Conservation (phyloP, 1,140 invertebrate genomes). For the Tetranychus urticae region DNA sequence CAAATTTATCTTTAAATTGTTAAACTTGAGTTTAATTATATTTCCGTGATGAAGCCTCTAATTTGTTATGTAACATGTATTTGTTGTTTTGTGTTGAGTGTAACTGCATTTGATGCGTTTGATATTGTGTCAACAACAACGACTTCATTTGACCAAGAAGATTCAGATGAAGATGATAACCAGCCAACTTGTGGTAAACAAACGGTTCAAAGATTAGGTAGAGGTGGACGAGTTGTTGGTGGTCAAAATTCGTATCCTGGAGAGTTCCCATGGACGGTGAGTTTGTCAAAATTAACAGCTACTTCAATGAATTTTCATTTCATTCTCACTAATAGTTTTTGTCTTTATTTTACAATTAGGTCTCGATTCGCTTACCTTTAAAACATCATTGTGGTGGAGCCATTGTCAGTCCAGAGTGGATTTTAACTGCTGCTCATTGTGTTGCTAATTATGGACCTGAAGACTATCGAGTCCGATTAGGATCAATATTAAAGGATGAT, state of each 20-base stretch:
- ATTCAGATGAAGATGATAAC: no score
- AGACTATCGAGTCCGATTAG: constrained; percentile 8
- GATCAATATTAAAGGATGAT: constrained; percentile 21
- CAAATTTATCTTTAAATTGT: no score
- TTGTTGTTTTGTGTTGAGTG: no score
- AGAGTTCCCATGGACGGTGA: constrained; percentile 57
- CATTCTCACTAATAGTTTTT: not conserved
- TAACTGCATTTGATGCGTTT: no score
- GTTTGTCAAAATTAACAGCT: constrained; percentile 14
- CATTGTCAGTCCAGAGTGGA: constrained; percentile 41
- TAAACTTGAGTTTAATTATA: no score
- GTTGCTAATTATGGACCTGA: constrained; percentile 23
- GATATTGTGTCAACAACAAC: no score
- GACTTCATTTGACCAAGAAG: no score
- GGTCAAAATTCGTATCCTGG: constrained; percentile 38
- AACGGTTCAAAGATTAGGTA: no score
- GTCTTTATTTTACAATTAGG: constrained; percentile 3
- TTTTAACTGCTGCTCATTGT: constrained; percentile 69
- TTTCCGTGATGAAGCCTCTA: no score
- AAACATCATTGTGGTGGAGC: constrained; percentile 41
- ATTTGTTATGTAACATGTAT: no score
- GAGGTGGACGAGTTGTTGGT: constrained; percentile 37
- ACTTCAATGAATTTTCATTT: not conserved
- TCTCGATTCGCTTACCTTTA: constrained; percentile 9
- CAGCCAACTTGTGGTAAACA: no score